Base-by-base conservation (phyloP, 1,140 invertebrate species). In the Magallana angulata region DNA sequence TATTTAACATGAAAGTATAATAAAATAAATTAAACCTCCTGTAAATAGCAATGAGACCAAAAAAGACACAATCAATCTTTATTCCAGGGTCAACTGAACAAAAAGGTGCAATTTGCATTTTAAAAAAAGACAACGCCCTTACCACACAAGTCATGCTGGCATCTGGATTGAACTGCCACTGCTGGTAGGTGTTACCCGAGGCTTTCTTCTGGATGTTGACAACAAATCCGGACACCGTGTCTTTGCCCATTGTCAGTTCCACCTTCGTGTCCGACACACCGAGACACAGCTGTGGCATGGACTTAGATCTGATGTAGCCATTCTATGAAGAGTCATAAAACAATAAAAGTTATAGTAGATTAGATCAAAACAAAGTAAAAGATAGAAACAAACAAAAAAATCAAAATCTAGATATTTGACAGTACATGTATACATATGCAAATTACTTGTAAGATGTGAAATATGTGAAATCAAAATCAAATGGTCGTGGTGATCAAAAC, bases 161-260 rank as follows among this genome's bases (percentile, higher is more conserved):
- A 88, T 94, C 92, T 48, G 90, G 58, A 57, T 91, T 91, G 88
- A 94, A 95, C 16, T 82, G 90, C 94, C 94, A 95, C 59, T 92
- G 90, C 89, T 95, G 94, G 64, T 88, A 82, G 12, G 91, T 86
- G 68, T 92, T 93, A n/a, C 91, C 89, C 9, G 86, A 68, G 87
- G 90, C 91, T 60, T 91, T 92, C 90, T 94, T 94, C 88, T 93
- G 92, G 64, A 94, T 81, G 16, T 87, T 85, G 16, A 94, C 93
- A 60, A 91, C 90, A 89, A 90, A 93, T 0, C 94, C 94, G 16
- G 91, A 85, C 1, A 94, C 85, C 1, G 82, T 60, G 0, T 91
- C 90, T 9, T 87, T 89, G 1, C 84, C 87, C 57, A 89, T 71
- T 18, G 84, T 88, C 1, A 89, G 88, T 60, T 93, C 91, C 3